phyloP scores from a whole-genome alignment of 2,797 vertebrate genomes.

The Kryptopterus vitreolus region DNA sequence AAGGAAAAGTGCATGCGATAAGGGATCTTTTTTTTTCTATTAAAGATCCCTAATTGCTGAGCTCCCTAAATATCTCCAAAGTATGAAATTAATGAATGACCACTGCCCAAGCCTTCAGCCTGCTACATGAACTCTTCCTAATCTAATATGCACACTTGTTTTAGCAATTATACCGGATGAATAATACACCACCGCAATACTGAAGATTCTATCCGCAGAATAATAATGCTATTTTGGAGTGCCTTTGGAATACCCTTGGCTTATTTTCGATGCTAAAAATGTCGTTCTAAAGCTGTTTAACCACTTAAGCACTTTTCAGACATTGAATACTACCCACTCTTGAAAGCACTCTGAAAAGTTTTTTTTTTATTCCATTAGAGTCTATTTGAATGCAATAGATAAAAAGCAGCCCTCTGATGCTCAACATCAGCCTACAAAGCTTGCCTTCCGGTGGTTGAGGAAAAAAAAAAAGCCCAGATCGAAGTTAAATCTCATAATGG shows the following conservation, averaged over 20 bases:
- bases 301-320: constrained; percentile 27
- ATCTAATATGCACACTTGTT: constrained; percentile 20
- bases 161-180: constrained; percentile 1
- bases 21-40: neutral
- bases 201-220: neutral
- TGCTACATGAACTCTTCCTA: neutral
- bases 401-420: constrained; percentile 19
- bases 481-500: constrained; percentile 54
- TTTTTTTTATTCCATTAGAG: constrained; percentile 15
- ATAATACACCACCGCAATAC: neutral
- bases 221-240: neutral
- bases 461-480: constrained; percentile 39
- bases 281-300: constrained; percentile 9
- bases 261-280: constrained; percentile 11
- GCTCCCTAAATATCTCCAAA: neutral
- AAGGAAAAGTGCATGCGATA: neutral
- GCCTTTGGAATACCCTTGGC: neutral
- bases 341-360: constrained; percentile 14
- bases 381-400: constrained; percentile 16
- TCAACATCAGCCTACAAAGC: neutral
- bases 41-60: neutral
- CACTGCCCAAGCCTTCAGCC: constrained; percentile 6
- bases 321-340: constrained; percentile 16
- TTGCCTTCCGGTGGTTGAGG: constrained; percentile 7
- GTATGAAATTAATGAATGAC: constrained; percentile 23